Percentiles rank a stretch among this genome's conserved stretches.
Conservation (phyloP, 2,797 vertebrate species). For the Phoxinus dragarum region DNA sequence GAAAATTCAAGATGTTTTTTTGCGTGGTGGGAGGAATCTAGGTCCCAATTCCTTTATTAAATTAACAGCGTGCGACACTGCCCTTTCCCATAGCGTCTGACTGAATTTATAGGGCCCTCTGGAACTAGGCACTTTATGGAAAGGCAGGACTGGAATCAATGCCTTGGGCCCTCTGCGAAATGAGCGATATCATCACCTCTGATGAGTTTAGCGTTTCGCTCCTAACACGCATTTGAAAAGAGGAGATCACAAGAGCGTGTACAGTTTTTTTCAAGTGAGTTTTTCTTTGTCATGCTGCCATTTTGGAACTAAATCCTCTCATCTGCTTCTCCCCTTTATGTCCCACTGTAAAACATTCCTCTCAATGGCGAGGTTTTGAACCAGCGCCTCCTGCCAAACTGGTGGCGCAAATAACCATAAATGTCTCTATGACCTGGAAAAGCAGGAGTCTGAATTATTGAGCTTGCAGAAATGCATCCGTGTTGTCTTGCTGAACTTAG, state of each 20-base stretch:
- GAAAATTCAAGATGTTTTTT: not conserved
- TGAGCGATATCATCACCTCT: constrained; percentile 50
- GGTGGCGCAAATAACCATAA: constrained; percentile 6
- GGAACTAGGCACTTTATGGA: constrained; percentile 7
- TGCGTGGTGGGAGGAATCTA: not conserved
- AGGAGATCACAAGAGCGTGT: constrained; percentile 50
- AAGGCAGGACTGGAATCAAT: constrained; percentile 47
- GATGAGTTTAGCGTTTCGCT: constrained; percentile 52
- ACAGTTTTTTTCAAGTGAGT: constrained; percentile 46
- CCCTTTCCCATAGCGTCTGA: not conserved
- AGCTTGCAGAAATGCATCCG: constrained; percentile 2
- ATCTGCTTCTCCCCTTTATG: constrained; percentile 50
- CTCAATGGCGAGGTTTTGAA: constrained; percentile 29
- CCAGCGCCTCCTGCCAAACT: not conserved
- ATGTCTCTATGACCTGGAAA: constrained; percentile 32
- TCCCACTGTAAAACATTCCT: constrained; percentile 40
- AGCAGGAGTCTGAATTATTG: constrained; percentile 34
- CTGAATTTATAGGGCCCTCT: constrained; percentile 8
- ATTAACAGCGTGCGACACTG: not conserved
- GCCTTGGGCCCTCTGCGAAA: constrained; percentile 24
- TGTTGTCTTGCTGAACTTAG: constrained; percentile 14
- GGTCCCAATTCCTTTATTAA: constrained; percentile 23
- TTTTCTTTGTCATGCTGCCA: constrained; percentile 46
- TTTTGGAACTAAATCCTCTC: constrained; percentile 56
- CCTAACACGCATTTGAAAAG: constrained; percentile 59